These are phyloP conservation scores for Ammospiza maritima DNA, from an alignment of 2,797 vertebrate species.

Conservation along the genomic window DNA sequence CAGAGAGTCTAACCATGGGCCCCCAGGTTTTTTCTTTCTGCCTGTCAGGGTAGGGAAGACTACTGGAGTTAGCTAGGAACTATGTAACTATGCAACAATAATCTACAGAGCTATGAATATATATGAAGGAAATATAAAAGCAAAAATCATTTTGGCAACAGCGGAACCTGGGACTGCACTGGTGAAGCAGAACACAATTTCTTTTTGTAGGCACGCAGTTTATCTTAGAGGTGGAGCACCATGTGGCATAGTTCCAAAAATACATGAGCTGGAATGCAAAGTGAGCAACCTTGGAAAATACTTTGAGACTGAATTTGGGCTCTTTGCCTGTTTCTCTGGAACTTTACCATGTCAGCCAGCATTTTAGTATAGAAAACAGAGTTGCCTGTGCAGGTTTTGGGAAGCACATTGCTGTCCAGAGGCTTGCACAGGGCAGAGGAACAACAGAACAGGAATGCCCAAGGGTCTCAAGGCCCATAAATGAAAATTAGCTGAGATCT, in stretches of 20 bases:
- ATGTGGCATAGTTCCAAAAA: not conserved
- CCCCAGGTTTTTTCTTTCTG: not conserved
- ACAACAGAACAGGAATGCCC: not conserved
- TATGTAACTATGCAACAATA: not conserved
- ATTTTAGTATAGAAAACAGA: not conserved
- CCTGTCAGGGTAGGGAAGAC: not conserved
- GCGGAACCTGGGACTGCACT: not conserved
- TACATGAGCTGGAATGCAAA: not conserved
- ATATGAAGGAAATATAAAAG: not conserved
- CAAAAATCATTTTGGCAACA: not conserved
- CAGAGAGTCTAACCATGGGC: not conserved
- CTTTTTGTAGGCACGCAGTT: not conserved
- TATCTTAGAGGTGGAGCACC: not conserved
- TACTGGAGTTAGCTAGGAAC: not conserved
- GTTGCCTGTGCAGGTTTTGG: not conserved
- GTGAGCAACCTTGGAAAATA: not conserved
- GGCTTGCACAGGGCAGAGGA: not conserved
- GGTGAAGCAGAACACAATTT: not conserved
- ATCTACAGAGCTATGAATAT: not conserved
- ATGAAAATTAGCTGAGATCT: not conserved
- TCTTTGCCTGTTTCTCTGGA: not conserved
- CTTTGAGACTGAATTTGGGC: not conserved
- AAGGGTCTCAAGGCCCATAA: not conserved
- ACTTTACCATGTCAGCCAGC: not conserved
- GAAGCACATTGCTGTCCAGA: not conserved